A percentile compares a stretch with the other conserved stretches of the same genome.
Conservation (phyloP, 2,113 vertebrate genomes). For the Corythornis madagascariensis region DNA sequence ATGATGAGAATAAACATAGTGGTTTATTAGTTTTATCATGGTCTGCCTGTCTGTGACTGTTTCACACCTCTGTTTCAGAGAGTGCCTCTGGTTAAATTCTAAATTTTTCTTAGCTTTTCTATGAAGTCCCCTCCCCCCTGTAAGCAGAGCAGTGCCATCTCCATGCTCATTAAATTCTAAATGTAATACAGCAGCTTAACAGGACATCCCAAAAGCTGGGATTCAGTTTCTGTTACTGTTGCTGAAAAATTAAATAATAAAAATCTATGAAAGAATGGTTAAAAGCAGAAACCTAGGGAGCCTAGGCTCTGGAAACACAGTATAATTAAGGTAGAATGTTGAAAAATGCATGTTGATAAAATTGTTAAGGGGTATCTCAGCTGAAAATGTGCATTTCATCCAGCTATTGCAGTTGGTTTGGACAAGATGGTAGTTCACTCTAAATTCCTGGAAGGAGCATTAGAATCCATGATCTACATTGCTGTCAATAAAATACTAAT, state of each 20-base stretch:
- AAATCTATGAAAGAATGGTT: not conserved
- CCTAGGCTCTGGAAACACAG: not conserved
- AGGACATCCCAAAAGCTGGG: not conserved
- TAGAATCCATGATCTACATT: not conserved
- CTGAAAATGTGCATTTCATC: not conserved
- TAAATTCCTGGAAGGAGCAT: not conserved
- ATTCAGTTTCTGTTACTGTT: not conserved
- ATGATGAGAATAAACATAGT: not conserved
- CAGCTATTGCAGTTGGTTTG: not conserved
- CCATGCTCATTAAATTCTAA: not conserved
- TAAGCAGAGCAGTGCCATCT: not conserved
- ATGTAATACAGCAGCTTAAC: not conserved
- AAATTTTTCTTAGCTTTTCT: not conserved
- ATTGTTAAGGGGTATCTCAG: not conserved
- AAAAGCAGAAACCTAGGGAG: not conserved
- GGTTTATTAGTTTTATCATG: not conserved
- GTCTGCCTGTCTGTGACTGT: not conserved
- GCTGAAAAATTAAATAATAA: not conserved
- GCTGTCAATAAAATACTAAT: not conserved
- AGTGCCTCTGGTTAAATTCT: not conserved
- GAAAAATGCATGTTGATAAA: not conserved
- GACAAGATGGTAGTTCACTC: not conserved
- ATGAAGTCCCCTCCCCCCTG: not conserved
- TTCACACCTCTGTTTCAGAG: not conserved
- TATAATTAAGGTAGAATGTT: not conserved